Conservation (phyloP, 2,113 vertebrate genomes). For the Pteruthius melanotis region DNA sequence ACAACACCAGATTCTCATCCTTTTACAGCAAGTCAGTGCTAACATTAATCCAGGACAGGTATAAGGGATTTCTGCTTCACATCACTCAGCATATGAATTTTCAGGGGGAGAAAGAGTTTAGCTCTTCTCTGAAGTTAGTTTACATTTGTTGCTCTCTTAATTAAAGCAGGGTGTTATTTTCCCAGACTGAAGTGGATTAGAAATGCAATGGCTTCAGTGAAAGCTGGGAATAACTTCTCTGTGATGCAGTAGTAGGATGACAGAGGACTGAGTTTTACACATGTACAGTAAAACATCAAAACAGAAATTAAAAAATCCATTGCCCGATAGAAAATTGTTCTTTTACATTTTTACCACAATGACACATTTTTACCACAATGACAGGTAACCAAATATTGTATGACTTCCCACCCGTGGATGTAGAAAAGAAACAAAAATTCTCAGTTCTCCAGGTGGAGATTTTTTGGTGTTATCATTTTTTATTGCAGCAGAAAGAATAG, state of each 20-base stretch:
- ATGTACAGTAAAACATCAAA: conserved; percentile 8
- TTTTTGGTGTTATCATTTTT: not conserved
- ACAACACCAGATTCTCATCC: not conserved
- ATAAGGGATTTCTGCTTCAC: not conserved
- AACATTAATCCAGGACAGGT: not conserved
- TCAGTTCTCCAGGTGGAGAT: not conserved
- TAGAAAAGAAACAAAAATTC: not conserved
- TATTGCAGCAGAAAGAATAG: not conserved
- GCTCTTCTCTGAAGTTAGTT: conserved; percentile 32
- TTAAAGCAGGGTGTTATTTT: conserved; percentile 55
- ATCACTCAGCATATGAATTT: conserved; percentile 27
- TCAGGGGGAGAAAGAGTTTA: not conserved
- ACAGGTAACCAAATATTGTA: not conserved
- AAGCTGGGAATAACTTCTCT: conserved; percentile 52
- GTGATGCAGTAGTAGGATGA: conserved; percentile 31
- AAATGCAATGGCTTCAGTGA: conserved; percentile 50
- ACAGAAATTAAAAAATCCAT: not conserved
- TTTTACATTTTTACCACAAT: not conserved
- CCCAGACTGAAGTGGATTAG: conserved; percentile 48
- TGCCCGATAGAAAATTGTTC: not conserved
- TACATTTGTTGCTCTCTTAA: conserved; percentile 10
- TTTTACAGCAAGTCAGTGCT: not conserved
- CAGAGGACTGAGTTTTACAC: conserved; percentile 25
- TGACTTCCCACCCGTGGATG: not conserved
- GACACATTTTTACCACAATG: not conserved